Conservation (phyloP, 2,888 invertebrate species). For the Neoaliturus tenellus region DNA sequence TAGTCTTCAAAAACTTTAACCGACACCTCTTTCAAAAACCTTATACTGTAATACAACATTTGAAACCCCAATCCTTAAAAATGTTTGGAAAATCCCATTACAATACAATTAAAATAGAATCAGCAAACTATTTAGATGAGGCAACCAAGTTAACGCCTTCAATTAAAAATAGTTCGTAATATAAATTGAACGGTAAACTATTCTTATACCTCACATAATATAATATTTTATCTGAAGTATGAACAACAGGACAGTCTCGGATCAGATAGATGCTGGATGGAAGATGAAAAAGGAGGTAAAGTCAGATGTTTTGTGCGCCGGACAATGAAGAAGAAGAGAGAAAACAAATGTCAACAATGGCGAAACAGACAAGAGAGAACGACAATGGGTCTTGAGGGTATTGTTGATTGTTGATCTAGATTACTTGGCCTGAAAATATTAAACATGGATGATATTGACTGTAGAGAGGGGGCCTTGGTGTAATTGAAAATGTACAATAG, state of each 20-base stretch:
- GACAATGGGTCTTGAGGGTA: conserved; percentile 12
- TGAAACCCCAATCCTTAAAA: no score
- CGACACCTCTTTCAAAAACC: no score
- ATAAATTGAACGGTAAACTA: no score
- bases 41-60: no score
- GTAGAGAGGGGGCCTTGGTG: not conserved
- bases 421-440: conserved; percentile 23
- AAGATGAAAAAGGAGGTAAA: conserved; percentile 24
- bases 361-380: conserved; percentile 3
- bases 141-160: no score
- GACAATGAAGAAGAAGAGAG: conserved; percentile 12
- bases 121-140: no score
- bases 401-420: conserved; percentile 25
- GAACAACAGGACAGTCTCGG: not conserved
- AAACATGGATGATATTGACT: conserved; percentile 18
- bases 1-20: no score
- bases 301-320: conserved; percentile 28
- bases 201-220: no score
- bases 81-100: no score
- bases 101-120: no score
- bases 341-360: conserved; percentile 36
- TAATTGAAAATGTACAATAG: no score
- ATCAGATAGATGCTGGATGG: conserved; percentile 11
- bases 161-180: no score
- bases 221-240: not conserved